phyloP scores from a whole-genome alignment of 2,888 invertebrate species.

The Hirtodrosophila alboralis region DNA sequence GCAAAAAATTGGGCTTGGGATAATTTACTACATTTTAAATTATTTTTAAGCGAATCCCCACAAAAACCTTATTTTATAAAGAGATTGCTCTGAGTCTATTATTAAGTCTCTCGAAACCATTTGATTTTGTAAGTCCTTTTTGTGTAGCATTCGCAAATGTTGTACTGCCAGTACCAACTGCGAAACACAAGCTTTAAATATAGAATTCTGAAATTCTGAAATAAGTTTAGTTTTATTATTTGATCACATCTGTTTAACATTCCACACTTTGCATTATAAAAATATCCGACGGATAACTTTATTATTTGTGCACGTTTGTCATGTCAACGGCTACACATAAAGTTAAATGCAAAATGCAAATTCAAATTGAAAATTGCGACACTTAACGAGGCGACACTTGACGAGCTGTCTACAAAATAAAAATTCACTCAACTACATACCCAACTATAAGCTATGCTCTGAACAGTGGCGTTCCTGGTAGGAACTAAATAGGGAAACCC shows the following conservation, averaged over 20 bases:
- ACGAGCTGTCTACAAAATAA: slow-evolving; percentile 68
- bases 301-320: slow-evolving; percentile 62
- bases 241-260: slow-evolving; percentile 18
- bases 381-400: slow-evolving; percentile 59
- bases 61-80: too few relatives aligned
- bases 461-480: slow-evolving; percentile 10
- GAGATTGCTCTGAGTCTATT: too few relatives aligned
- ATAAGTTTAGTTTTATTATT: too few relatives aligned
- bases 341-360: slow-evolving; percentile 68
- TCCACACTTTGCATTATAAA: slow-evolving; percentile 30
- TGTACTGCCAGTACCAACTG: background rate
- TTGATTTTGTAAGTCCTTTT: background rate
- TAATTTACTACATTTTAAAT: too few relatives aligned
- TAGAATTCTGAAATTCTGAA: too few relatives aligned
- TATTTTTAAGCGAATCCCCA: too few relatives aligned
- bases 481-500: background rate
- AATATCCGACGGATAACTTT: slow-evolving; percentile 46
- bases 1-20: too few relatives aligned
- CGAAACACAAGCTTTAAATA: too few relatives aligned
- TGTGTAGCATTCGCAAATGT: background rate
- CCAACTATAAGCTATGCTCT: slow-evolving; percentile 11
- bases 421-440: slow-evolving; percentile 29
- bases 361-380: slow-evolving; percentile 65
- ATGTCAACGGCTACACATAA: slow-evolving; percentile 45
- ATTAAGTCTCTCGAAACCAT: background rate